A percentile compares a stretch with the other conserved stretches of the same genome.
These are phyloP conservation scores for Myzus persicae DNA, from an alignment of 1,140 invertebrate genomes.

Conservation along the genomic window DNA sequence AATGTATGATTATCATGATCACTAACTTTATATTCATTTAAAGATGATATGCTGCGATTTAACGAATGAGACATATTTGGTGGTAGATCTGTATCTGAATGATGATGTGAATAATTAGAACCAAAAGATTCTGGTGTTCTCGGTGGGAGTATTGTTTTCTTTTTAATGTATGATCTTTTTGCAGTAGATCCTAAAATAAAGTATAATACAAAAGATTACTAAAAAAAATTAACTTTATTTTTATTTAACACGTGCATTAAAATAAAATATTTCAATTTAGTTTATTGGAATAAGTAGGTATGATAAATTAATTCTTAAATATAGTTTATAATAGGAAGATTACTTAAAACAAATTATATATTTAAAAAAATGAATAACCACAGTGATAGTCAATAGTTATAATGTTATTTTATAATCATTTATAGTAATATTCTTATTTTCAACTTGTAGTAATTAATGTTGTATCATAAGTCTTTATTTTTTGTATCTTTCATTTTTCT, in stretches of 20 bases:
- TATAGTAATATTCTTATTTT: too few species aligned
- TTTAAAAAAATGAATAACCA: neutral
- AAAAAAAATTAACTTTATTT: neutral
- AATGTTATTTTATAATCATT: neutral
- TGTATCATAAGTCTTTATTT: too few species aligned
- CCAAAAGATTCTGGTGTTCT: conserved; percentile 51
- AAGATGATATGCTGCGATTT: conserved; percentile 73
- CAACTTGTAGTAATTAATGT: too few species aligned
- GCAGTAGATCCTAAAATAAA: conserved; percentile 65
- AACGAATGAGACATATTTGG: conserved; percentile 53
- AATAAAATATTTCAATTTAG: neutral
- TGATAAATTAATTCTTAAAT: neutral
- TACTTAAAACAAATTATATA: neutral
- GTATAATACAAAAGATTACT: neutral
- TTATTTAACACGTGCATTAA: neutral
- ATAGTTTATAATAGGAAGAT: neutral
- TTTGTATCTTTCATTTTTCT: too few species aligned
- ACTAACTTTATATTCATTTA: conserved; percentile 71
- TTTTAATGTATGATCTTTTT: conserved; percentile 65
- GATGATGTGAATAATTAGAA: conserved; percentile 46
- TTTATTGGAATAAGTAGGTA: neutral
- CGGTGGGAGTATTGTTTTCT: conserved; percentile 40
- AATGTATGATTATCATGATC: neutral
- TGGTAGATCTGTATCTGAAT: conserved; percentile 57
- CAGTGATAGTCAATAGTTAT: neutral